Evolutionary conservation across 1,140 invertebrate genomes (phyloP).

Genomic region (Phymastichus coffea): DNA sequence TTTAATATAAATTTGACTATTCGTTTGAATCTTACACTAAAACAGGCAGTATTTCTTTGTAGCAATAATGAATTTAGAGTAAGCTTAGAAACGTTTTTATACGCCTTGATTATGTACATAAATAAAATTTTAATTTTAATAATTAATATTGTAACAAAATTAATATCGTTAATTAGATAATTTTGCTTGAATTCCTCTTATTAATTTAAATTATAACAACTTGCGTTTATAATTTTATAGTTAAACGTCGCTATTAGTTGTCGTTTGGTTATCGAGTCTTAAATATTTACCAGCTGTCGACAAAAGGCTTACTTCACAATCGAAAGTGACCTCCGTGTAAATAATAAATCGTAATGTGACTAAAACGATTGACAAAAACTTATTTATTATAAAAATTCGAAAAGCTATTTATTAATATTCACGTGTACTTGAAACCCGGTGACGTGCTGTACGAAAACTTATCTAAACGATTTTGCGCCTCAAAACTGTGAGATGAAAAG

Average conservation of each 20-base stretch:
- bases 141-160: neutral
- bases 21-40: neutral
- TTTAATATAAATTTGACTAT: neutral
- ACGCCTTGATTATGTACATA: conserved; percentile 31
- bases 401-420: conserved; percentile 16
- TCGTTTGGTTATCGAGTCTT: neutral
- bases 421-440: conserved; percentile 40
- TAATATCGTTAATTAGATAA: neutral
- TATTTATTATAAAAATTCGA: conserved; percentile 11
- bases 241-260: conserved; percentile 21
- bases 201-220: neutral
- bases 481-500: conserved; percentile 32
- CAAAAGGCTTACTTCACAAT: no score
- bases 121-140: conserved; percentile 7
- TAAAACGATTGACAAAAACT: neutral
- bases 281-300: no score
- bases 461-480: conserved; percentile 32
- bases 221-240: conserved; percentile 10
- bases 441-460: conserved; percentile 45
- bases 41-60: conserved; percentile 13
- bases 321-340: conserved; percentile 5
- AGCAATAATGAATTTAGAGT: conserved; percentile 3
- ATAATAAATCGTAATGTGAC: conserved; percentile 8
- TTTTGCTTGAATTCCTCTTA: neutral
- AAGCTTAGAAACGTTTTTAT: conserved; percentile 30